Conservation (phyloP, 2,113 vertebrate genomes). For the Orthonyx spaldingii region DNA sequence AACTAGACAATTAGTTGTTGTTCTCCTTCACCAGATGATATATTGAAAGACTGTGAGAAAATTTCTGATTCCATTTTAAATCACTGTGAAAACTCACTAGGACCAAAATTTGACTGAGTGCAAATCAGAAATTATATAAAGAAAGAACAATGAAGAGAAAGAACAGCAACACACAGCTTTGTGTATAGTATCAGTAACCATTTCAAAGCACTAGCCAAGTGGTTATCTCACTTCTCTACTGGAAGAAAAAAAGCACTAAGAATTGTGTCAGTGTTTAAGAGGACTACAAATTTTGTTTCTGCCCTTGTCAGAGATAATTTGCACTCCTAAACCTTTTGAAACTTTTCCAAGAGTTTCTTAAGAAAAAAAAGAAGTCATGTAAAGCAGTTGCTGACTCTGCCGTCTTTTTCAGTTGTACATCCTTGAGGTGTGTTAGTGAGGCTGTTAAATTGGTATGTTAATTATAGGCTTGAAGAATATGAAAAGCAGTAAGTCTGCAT, state of each 20-base stretch:
- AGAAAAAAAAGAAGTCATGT: background rate
- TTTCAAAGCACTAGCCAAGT: background rate
- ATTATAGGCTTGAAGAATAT: conserved; percentile 49
- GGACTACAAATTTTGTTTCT: conserved; percentile 17
- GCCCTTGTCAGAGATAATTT: conserved; percentile 47
- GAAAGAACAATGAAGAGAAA: background rate
- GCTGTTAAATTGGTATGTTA: conserved; percentile 32
- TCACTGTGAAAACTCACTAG: background rate
- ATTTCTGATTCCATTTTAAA: background rate
- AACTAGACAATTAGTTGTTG: background rate
- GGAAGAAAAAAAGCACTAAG: background rate
- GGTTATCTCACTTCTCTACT: background rate
- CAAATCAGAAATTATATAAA: background rate
- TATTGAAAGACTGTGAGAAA: background rate
- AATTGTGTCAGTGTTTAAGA: background rate
- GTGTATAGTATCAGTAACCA: background rate
- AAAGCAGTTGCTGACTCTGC: conserved; percentile 41
- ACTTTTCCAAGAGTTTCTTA: background rate
- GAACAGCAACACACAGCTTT: background rate
- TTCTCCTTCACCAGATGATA: background rate
- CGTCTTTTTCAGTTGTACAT: conserved; percentile 19
- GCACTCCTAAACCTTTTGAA: conserved; percentile 33
- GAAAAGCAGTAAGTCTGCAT: conserved; percentile 52
- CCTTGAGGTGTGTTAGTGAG: conserved; percentile 29
- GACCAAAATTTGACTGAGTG: background rate